Percentiles rank a stretch among this genome's conserved stretches.
Conservation (phyloP, 2,888 invertebrate species). For the Aphrophora alni region DNA sequence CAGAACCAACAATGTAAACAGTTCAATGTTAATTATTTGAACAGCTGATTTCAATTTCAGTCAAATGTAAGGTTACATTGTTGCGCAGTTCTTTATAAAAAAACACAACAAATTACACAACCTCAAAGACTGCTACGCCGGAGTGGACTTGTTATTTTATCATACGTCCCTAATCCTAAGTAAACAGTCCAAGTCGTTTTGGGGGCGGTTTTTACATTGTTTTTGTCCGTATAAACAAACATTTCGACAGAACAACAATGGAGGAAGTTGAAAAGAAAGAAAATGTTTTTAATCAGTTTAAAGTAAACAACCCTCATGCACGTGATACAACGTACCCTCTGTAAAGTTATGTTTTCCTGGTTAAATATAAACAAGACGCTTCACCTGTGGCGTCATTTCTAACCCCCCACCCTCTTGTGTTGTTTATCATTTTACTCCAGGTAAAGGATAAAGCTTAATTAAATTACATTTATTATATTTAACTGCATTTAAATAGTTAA, state of each 20-base stretch:
- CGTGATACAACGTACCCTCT: background rate
- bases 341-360: background rate
- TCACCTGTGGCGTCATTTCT: background rate
- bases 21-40: no score
- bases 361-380: slow-evolving; percentile 9
- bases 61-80: no score
- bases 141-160: background rate
- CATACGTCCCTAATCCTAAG: background rate
- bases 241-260: background rate
- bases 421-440: background rate
- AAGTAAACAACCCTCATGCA: background rate
- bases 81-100: background rate
- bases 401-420: background rate
- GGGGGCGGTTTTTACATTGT: background rate
- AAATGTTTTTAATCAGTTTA: background rate
- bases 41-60: no score
- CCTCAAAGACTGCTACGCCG: no score
- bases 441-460: background rate
- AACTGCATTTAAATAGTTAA: background rate
- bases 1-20: no score
- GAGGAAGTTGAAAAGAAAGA: background rate
- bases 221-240: background rate
- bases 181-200: background rate
- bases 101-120: background rate
- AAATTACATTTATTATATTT: background rate